A percentile compares a stretch with the other conserved stretches of the same genome.
These are phyloP conservation scores for Phrixothrix hirtus DNA, from an alignment of 2,888 invertebrate species.

Conservation along the genomic window DNA sequence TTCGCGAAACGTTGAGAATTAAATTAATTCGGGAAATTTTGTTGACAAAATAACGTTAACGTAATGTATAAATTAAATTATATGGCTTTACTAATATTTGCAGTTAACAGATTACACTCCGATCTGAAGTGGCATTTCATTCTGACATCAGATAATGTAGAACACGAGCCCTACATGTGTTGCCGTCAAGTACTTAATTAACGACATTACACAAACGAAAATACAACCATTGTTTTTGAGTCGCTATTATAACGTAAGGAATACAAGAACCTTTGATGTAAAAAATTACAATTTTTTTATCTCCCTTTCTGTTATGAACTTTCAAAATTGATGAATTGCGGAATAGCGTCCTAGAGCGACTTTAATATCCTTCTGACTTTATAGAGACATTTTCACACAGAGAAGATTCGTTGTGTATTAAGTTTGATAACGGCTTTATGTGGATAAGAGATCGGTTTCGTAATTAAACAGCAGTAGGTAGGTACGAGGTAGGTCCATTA, in stretches of 20 bases:
- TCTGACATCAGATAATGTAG: constrained; percentile 16
- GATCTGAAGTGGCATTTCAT: constrained; percentile 20
- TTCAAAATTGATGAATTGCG: background rate
- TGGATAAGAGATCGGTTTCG: constrained; percentile 31
- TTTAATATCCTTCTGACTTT: constrained; percentile 17
- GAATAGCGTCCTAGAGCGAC: background rate
- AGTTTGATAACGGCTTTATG: constrained; percentile 22
- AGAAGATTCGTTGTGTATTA: constrained; percentile 11
- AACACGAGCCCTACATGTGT: constrained; percentile 18
- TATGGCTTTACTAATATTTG: constrained; percentile 1
- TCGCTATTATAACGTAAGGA: background rate
- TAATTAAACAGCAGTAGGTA: constrained; percentile 41
- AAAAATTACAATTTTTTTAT: background rate
- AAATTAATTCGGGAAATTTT: background rate
- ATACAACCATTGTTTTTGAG: constrained; percentile 1
- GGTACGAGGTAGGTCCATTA: constrained; percentile 43
- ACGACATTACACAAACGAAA: constrained; percentile 8
- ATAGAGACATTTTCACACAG: constrained; percentile 11
- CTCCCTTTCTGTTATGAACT: background rate
- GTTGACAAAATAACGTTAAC: background rate
- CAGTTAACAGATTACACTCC: constrained; percentile 8
- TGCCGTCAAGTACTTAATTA: constrained; percentile 20
- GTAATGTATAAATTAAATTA: background rate
- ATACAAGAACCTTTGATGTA: background rate
- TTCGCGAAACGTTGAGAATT: background rate